These are phyloP conservation scores for Hippopotamyrus pictus DNA, from an alignment of 2,797 vertebrate species.

Conservation along the genomic window DNA sequence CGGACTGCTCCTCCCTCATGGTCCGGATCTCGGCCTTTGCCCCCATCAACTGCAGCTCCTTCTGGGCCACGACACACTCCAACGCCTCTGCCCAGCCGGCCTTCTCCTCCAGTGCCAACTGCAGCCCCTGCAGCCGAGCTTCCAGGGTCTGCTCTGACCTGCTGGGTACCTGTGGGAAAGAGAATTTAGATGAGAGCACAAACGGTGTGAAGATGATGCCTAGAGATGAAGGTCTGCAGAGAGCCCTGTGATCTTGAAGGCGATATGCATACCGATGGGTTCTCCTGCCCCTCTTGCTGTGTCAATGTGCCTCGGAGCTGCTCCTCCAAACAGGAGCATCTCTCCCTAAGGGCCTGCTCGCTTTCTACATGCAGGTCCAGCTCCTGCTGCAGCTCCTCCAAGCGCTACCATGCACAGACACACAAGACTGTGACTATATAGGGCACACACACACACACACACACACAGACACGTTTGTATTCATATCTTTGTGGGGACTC, in stretches of 20 bases:
- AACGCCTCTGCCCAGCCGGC: conserved; percentile 38
- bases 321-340: conserved; percentile 50
- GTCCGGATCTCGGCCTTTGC: conserved; percentile 46
- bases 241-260: background rate
- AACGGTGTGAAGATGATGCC: background rate
- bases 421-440: background rate
- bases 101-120: conserved; percentile 39
- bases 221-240: background rate
- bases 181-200: background rate
- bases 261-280: conserved; percentile 40
- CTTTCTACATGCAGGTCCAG: conserved; percentile 51
- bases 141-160: conserved; percentile 21
- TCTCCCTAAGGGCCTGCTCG: conserved; percentile 45
- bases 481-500: background rate
- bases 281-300: conserved; percentile 40
- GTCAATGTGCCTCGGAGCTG: conserved; percentile 36
- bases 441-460: background rate
- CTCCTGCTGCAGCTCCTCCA: conserved; percentile 60
- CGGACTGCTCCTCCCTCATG: conserved; percentile 33
- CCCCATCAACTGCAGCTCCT: conserved; percentile 53
- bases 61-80: conserved; percentile 58
- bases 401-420: conserved; percentile 44
- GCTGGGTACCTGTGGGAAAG: background rate
- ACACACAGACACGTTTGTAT: background rate
- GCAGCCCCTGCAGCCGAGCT: conserved; percentile 30